phyloP scores from a whole-genome alignment of 2,113 vertebrate species.

The Dicerorhinus sumatrensis region DNA sequence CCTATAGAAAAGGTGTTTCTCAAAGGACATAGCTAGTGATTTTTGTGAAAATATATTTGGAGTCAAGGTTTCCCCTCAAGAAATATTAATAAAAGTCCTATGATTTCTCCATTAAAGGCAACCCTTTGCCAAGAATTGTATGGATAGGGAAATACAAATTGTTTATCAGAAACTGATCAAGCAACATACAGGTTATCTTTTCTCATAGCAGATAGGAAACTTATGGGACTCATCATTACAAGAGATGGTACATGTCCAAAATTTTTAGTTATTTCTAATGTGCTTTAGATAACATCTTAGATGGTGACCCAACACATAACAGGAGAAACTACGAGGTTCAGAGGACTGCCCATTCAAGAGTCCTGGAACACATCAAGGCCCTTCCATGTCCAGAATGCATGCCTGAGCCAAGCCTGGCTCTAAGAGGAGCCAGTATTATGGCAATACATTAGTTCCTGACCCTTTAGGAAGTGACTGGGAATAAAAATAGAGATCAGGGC shows the following conservation, averaged over 20 bases:
- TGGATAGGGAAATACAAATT: slow-evolving; percentile 21
- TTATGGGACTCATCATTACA: neutral
- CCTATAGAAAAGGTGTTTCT: slow-evolving; percentile 45
- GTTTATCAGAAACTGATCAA: neutral
- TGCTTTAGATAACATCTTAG: neutral
- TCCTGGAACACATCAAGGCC: neutral
- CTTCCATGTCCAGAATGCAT: neutral
- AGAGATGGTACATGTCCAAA: neutral
- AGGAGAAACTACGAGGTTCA: neutral
- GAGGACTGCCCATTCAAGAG: neutral
- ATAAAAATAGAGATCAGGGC: neutral
- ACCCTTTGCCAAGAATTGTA: neutral
- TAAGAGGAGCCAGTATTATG: neutral
- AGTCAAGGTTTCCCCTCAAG: neutral
- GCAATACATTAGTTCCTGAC: neutral
- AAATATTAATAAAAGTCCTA: slow-evolving; percentile 31
- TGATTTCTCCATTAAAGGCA: slow-evolving; percentile 37
- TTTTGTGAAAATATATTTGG: slow-evolving; percentile 49
- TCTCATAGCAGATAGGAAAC: neutral
- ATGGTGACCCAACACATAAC: neutral
- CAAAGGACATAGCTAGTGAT: neutral
- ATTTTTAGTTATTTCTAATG: neutral
- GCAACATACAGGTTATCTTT: neutral
- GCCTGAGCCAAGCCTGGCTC: neutral
- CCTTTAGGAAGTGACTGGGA: neutral